Base-by-base conservation (phyloP, 2,888 invertebrate species). In the Epinotia bilunana region DNA sequence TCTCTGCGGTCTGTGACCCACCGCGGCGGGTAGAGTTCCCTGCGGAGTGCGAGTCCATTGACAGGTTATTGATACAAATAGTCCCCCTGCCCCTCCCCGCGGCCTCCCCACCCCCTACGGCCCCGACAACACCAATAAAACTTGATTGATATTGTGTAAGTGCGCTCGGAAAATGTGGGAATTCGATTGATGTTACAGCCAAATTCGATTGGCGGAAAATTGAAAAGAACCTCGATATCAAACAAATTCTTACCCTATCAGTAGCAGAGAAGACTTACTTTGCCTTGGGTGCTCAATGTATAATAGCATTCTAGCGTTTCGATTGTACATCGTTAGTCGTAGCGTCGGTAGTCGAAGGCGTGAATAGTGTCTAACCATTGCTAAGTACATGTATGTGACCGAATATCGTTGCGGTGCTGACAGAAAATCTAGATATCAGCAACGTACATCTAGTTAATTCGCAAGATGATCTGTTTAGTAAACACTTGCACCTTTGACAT, bases 51-150 rank as follows among this genome's bases (percentile, higher is more conserved):
- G 87, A 88, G 90, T 86, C 92, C 93, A 94, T 95, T 94, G 94
- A 95, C 95, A 94, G 93, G 94, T 94, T 94, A 94, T 93, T 93
- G 94, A 94, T 93, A 93, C 94, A 93, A 94, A 94, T 93, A 91
- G 92, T 90, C 90, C 83, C 84, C 87, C 88, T 85, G 82, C 86
- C 86, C 81, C 83, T 87, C 87, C 83, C 53, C 53, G 53, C 16
- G 16, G 53, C 53, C n/a, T n/a, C 53, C 80, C 82, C 88, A 79
- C 84, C 7, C 83, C 83, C 81, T 79, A 81, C 84, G 84, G 84
- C 89, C 90, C 91, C 90, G 89, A 90, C 91, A 91, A 92, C 93
- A 92, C 92, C 93, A 93, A 94, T 93, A 94, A 94, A 94, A 94
- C 92, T 92, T 93, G 94, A 94, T 94, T 94, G 93, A 94, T 94